Percentiles rank a stretch among this genome's conserved stretches.
Conservation (phyloP, 2,888 invertebrate species). For the Syrista parreyssii region DNA sequence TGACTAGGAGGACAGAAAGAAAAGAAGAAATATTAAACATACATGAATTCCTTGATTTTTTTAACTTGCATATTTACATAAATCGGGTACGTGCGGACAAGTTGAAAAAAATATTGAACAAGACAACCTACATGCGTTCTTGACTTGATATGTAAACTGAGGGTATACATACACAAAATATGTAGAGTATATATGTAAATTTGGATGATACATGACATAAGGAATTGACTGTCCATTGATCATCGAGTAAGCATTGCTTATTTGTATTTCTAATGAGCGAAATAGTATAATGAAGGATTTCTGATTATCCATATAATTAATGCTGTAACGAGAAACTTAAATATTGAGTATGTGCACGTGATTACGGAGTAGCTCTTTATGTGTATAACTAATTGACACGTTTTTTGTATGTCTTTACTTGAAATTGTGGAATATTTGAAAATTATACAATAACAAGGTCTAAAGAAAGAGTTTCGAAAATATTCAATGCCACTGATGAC, state of each 20-base stretch:
- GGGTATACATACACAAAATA: not conserved
- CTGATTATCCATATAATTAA: not conserved
- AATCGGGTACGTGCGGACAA: slow-evolving; percentile 5
- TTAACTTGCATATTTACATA: slow-evolving; percentile 15
- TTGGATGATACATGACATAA: not conserved
- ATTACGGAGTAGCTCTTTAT: not conserved
- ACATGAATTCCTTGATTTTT: slow-evolving; percentile 1
- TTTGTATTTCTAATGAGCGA: not conserved
- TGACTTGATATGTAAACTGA: not conserved
- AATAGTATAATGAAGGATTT: not conserved
- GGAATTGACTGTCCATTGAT: not conserved
- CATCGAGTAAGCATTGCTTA: not conserved
- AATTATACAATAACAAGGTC: not conserved
- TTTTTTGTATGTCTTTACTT: not conserved
- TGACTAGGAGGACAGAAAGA: slow-evolving; percentile 58
- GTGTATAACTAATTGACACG: not conserved
- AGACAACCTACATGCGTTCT: not conserved
- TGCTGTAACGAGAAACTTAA: not conserved
- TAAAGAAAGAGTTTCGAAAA: not conserved
- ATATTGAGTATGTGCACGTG: not conserved
- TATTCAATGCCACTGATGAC: not conserved
- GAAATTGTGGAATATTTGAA: not conserved
- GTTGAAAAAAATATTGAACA: slow-evolving; percentile 5
- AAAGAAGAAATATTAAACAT: slow-evolving; percentile 30
- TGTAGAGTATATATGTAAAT: not conserved